Base-by-base conservation (phyloP, 2,888 invertebrate genomes). In the Plemyria rubiginata region DNA sequence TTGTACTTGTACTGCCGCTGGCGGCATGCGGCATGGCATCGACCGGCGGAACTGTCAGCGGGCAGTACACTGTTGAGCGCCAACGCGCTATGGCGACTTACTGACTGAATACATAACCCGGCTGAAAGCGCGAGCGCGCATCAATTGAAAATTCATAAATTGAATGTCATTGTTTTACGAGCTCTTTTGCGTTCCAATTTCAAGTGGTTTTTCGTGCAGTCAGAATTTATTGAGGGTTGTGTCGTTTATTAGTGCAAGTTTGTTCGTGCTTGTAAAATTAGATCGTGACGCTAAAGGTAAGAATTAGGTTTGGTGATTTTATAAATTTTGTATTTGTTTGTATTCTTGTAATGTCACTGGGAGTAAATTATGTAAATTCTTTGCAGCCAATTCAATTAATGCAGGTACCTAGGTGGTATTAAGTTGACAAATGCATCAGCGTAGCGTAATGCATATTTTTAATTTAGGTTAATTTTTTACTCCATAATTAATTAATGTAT, bases 31-130 rank as follows among this genome's bases (percentile, higher is more conserved):
- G 22, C 22, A 22, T 22, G 2, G 62, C 62, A 56, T 60, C 65
- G 54, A 65, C 38, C 13, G 49, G 59, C 48, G 6, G 49, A 13
- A 29, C 13, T 32, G 49, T 65, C 59, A 58, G 65, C 66, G 67
- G 78, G 78, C 88, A 89, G 87, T 89, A 76, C 73, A 83, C 74
- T 81, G 82, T 79, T 79, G 85, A 80, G 84, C 87, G 88, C 79
- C 81, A 79, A 76, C 79, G 85, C 75, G 74, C 78, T 77, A 84
- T 40, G 77, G 85, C 80, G 84, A 74, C 68, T 22, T 73, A 68
- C 72, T 68, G 73, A 70, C 61, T 68, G 62, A 60, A 66, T 48
- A 48, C 65, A 68, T 70, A 65, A 67, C 75, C 73, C 50, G 50
- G 50, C 79, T 75, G 78, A 77, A 79, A 79, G 79, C 80, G 80